Percentiles rank a stretch among this genome's conserved stretches.
phyloP scores from a whole-genome alignment of 1,140 invertebrate species.

The Diachasma alloeum region DNA sequence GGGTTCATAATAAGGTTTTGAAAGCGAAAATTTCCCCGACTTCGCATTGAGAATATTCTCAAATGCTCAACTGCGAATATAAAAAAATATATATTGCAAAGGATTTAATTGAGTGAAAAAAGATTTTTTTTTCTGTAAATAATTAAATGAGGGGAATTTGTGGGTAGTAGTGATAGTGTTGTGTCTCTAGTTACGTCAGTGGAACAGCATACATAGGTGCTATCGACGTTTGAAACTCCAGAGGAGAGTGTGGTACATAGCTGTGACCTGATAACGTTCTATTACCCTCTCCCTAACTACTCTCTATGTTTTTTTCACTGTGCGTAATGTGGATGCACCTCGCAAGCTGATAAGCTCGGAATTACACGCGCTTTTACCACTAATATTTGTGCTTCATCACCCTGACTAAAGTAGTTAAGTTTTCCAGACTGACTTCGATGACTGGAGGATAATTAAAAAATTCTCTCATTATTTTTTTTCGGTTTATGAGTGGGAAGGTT shows the following conservation, averaged over 20 bases:
- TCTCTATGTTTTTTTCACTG: neutral
- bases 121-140: neutral
- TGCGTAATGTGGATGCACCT: constrained; percentile 6
- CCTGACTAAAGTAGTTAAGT: too few relatives aligned
- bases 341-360: constrained; percentile 3
- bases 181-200: neutral
- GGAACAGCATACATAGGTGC: neutral
- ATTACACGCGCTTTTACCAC: neutral
- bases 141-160: constrained; percentile 45
- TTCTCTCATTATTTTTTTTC: too few relatives aligned
- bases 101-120: too few relatives aligned
- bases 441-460: too few relatives aligned
- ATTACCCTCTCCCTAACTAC: neutral
- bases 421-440: too few relatives aligned
- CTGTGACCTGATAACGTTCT: constrained; percentile 6
- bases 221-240: neutral
- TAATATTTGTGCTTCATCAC: neutral
- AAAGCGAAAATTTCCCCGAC: too few relatives aligned
- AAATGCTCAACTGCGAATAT: too few relatives aligned
- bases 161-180: too few relatives aligned
- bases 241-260: neutral
- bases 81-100: too few relatives aligned
- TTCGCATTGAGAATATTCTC: too few relatives aligned
- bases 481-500: too few relatives aligned
- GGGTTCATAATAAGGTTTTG: too few relatives aligned